phyloP scores from a whole-genome alignment of 2,797 vertebrate genomes.

The Poecilia picta region DNA sequence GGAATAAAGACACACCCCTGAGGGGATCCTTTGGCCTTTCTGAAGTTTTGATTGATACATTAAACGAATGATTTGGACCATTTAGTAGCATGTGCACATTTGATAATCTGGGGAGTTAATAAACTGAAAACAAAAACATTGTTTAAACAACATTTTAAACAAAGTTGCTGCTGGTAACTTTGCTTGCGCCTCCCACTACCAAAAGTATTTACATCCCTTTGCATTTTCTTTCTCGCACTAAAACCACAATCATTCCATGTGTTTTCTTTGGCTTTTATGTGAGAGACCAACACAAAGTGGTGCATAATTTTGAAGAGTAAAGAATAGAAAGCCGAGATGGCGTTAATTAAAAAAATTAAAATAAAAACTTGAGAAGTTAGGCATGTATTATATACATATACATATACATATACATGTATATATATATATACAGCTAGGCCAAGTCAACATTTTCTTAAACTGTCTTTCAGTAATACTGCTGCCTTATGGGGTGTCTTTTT shows the following conservation, averaged over 20 bases:
- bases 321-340: background rate
- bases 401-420: too few species aligned
- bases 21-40: conserved; percentile 58
- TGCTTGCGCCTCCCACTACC: background rate
- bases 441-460: background rate
- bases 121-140: background rate
- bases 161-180: background rate
- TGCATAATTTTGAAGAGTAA: background rate
- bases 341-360: background rate
- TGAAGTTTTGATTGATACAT: conserved; percentile 52
- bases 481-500: background rate
- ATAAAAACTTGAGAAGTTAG: background rate
- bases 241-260: background rate
- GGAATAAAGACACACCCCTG: conserved; percentile 59
- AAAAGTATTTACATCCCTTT: background rate
- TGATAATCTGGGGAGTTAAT: conserved; percentile 13
- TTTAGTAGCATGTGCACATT: conserved; percentile 34
- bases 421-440: background rate
- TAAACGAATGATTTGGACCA: conserved; percentile 43
- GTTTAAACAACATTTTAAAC: background rate
- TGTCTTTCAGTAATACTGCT: background rate
- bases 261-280: background rate
- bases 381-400: too few species aligned
- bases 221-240: background rate
- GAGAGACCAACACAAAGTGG: background rate